Conservation (phyloP, 2,888 invertebrate species). For the Saturnia japonica region DNA sequence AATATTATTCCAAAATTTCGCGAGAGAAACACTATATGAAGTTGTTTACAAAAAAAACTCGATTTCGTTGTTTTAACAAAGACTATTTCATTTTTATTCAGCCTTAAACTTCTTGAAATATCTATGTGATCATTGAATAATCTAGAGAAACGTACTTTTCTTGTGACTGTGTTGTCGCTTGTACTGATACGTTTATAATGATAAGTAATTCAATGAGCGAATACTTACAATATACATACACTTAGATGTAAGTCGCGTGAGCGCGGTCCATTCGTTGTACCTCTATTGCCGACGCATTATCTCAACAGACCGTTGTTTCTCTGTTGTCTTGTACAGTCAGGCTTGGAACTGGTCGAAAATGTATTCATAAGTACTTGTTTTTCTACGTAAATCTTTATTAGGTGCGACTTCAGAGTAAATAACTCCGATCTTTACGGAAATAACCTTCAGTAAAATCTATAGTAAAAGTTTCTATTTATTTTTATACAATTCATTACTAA, state of each 20-base stretch:
- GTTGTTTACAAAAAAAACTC: too few relatives aligned
- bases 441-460: too few relatives aligned
- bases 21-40: too few relatives aligned
- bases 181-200: constrained; percentile 41
- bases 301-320: constrained; percentile 30
- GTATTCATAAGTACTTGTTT: neutral
- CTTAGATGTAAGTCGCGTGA: constrained; percentile 50
- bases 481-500: too few relatives aligned
- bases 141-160: neutral
- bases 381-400: too few relatives aligned
- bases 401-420: too few relatives aligned
- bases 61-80: too few relatives aligned
- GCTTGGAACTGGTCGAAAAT: constrained; percentile 6
- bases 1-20: too few relatives aligned
- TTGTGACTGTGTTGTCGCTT: constrained; percentile 9
- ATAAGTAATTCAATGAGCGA: constrained; percentile 36
- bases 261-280: constrained; percentile 53
- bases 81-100: neutral
- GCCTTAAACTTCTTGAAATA: neutral
- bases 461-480: too few relatives aligned
- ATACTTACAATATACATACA: constrained; percentile 40
- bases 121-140: neutral
- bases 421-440: too few relatives aligned
- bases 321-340: constrained; percentile 33
- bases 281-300: constrained; percentile 29